Percentiles rank a stretch among this genome's conserved stretches.
phyloP scores from a whole-genome alignment of 1,140 invertebrate genomes.

The Pseudomyrmex flavicornis region DNA sequence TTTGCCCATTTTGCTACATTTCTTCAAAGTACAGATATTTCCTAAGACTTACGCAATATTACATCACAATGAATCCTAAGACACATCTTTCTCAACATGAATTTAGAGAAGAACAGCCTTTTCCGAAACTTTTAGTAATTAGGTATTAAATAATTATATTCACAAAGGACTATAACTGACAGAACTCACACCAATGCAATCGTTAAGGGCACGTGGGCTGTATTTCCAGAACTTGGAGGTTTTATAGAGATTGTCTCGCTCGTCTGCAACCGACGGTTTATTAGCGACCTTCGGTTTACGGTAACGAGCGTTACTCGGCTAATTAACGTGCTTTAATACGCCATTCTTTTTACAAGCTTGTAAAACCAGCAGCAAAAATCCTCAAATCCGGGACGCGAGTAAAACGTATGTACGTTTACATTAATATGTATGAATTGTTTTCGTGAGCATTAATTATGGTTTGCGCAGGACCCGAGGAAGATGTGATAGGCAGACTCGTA shows the following conservation, averaged over 20 bases:
- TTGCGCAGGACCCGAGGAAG: background rate
- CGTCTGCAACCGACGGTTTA: slow-evolving; percentile 22
- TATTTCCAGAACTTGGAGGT: slow-evolving; percentile 33
- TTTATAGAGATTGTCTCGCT: slow-evolving; percentile 22
- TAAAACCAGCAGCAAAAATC: slow-evolving; percentile 30
- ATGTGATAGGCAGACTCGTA: background rate
- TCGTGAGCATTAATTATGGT: slow-evolving; percentile 34
- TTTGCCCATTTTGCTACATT: background rate
- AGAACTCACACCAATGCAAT: background rate
- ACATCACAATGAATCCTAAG: slow-evolving; percentile 1
- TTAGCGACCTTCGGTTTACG: slow-evolving; percentile 49
- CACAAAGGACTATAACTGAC: background rate
- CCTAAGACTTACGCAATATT: background rate
- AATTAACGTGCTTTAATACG: slow-evolving; percentile 62
- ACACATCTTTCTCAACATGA: background rate
- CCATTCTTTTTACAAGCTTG: slow-evolving; percentile 40
- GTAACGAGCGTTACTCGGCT: slow-evolving; percentile 58
- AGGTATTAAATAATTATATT: slow-evolving; percentile 16
- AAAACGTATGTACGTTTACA: background rate
- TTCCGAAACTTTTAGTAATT: slow-evolving; percentile 12
- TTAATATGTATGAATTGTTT: slow-evolving; percentile 60
- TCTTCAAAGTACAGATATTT: background rate
- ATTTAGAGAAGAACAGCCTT: background rate
- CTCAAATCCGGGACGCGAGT: slow-evolving; percentile 24
- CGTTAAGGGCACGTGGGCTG: slow-evolving; percentile 62